Base-by-base conservation (phyloP, 1,140 invertebrate genomes). In the Aleiodes sp. region DNA sequence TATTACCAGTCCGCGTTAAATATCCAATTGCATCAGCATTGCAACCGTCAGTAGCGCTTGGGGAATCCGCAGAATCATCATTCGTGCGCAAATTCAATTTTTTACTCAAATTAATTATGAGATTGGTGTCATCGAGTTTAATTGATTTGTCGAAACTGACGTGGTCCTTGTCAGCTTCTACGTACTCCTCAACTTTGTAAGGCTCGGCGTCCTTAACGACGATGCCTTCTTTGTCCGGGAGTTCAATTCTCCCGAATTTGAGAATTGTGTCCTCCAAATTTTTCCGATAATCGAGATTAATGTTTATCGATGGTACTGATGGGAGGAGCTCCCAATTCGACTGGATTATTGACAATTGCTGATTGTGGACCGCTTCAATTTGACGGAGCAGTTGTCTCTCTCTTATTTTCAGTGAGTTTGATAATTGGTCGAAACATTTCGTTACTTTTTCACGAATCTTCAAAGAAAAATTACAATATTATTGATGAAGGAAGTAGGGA, bases 351-450 rank as follows among this genome's bases (percentile, higher is more conserved):
- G 79, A 82, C 70, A 87, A 72, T 28, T 86, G 83, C 43, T 87
- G 87, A 39, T 78, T 83, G 14, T 87, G 83, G 19, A 89, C 79
- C 8, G 87, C 88, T 67, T 89, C 88, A 4, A 88, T 79, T 76
- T 89, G 88, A 8, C 88, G 83, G 2, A 88, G 73, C 14, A 89
- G 78, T 73, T 88, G 80, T 52, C 84, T 87, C 67, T 89, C 88
- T 70, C 88, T 80, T 60, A 83, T 82, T 71, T 81, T 79, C 19
- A 89, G 67, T 0, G 80, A 79, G 37, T 87, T 80, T 12, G 79
- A 76, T 12, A 89, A 72, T 60, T 84, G 80, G 35, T 83, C 81
- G 61, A 89, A 88, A 67, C 87, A 86, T 26, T 73, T 74, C 69
- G 80, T 81, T 39, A 89, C 87, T 70, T 84, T 80, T 41, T 75